Conservation (phyloP, 2,888 invertebrate species). For the Papilio elwesi region DNA sequence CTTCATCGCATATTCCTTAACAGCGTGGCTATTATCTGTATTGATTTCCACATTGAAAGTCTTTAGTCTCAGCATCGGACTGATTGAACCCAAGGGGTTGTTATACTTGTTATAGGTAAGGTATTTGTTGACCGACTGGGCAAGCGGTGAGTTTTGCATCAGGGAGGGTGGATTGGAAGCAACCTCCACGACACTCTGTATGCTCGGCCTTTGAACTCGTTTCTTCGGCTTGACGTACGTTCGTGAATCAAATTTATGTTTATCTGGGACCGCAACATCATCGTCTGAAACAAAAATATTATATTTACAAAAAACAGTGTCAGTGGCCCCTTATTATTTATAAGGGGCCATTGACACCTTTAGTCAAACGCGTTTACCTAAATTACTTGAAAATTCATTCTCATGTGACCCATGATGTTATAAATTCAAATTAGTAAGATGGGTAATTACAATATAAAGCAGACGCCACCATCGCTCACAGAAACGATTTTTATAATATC, state of each 20-base stretch:
- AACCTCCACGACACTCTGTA: constrained; percentile 80
- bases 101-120: constrained; percentile 78
- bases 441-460: too few species aligned
- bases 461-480: too few species aligned
- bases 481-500: too few species aligned
- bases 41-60: constrained; percentile 77
- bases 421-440: too few species aligned
- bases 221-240: constrained; percentile 89
- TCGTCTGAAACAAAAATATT: constrained; percentile 62
- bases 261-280: constrained; percentile 67
- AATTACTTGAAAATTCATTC: too few species aligned
- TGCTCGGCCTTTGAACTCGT: constrained; percentile 83
- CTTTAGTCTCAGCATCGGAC: constrained; percentile 73
- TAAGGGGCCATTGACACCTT: too few species aligned
- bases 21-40: constrained; percentile 66
- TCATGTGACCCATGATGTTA: too few species aligned
- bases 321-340: too few species aligned
- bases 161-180: constrained; percentile 62
- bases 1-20: constrained; percentile 74
- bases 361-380: too few species aligned
- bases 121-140: constrained; percentile 64
- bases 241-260: constrained; percentile 86
- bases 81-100: constrained; percentile 66
- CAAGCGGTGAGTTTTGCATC: constrained; percentile 57
- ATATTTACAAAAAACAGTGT: too few species aligned